Conservation (phyloP, 2,113 vertebrate species). For the Bos taurus region ARS-UCD2.0 NC_037337.1:64337001-64337500, state of each 20-base stretch:
- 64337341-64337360: not conserved
- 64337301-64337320: not conserved
- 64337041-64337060: not conserved
- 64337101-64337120: not conserved
- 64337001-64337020: not conserved
- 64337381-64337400: not conserved
- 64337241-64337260: not conserved
- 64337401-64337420: not conserved
- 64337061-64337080: not conserved
- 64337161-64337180: not conserved
- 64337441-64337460: not conserved
- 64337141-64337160: not conserved
- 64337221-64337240: not conserved
- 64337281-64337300: not conserved
- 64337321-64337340: not conserved
- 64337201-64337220: not conserved
- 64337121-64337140: not conserved
- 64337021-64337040: not conserved
- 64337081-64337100: not conserved
- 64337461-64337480: not conserved
- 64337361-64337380: not conserved
- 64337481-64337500: not conserved
- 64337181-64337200: not conserved
- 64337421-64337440: not conserved
- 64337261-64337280: not conserved